phyloP scores from a whole-genome alignment of 2,888 invertebrate species.

The Phrixothrix hirtus region DNA sequence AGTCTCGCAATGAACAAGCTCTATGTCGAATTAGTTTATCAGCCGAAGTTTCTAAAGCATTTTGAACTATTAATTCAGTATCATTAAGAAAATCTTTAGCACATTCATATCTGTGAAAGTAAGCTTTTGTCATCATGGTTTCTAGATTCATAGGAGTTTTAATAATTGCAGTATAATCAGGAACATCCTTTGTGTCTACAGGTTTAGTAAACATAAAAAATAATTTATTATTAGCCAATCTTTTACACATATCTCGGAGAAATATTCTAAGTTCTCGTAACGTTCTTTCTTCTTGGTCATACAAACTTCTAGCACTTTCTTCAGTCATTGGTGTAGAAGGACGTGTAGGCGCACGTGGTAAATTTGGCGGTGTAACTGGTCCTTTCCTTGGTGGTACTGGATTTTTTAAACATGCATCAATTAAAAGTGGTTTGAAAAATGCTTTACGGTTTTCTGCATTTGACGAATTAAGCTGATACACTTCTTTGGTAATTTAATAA shows the following conservation, averaged over 20 bases:
- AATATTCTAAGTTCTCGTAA: constrained; percentile 83
- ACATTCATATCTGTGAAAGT: constrained; percentile 81
- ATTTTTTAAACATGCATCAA: constrained; percentile 59
- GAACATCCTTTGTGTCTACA: constrained; percentile 82
- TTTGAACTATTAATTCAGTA: constrained; percentile 81
- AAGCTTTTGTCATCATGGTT: constrained; percentile 92
- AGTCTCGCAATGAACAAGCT: constrained; percentile 83
- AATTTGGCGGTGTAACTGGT: constrained; percentile 60
- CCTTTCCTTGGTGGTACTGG: constrained; percentile 49
- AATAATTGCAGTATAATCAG: constrained; percentile 84
- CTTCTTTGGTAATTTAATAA: constrained; percentile 67
- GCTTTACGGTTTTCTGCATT: constrained; percentile 65
- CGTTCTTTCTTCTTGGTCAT: constrained; percentile 78
- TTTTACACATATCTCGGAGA: constrained; percentile 81
- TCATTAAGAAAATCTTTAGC: constrained; percentile 84
- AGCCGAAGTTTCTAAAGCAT: constrained; percentile 82
- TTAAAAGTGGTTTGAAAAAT: constrained; percentile 73
- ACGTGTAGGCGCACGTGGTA: constrained; percentile 68
- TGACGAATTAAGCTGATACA: constrained; percentile 68
- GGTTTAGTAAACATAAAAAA: constrained; percentile 90
- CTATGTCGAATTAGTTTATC: constrained; percentile 83
- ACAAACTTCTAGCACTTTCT: constrained; percentile 56
- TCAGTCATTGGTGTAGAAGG: constrained; percentile 64
- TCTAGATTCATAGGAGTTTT: constrained; percentile 88
- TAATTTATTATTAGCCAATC: constrained; percentile 75